Evolutionary conservation across 2,797 vertebrate genomes (phyloP).

Genomic region (Glossophaga mutica): DNA sequence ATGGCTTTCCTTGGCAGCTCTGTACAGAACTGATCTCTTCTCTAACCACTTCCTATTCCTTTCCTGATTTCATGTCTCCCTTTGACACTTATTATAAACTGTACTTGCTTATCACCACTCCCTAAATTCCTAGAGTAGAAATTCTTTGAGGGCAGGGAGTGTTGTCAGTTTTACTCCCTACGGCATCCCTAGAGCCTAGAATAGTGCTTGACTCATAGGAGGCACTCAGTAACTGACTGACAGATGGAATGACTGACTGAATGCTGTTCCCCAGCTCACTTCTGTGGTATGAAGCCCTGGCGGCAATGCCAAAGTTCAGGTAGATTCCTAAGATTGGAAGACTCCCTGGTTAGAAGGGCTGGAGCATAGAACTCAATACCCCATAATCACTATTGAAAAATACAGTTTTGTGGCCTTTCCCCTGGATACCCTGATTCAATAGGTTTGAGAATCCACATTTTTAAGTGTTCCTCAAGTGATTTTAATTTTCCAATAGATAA

Average conservation of each 20-base stretch:
- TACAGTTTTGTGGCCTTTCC: background rate
- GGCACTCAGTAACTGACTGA: too few relatives aligned
- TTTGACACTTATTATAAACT: background rate
- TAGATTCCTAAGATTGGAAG: background rate
- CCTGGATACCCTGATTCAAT: background rate
- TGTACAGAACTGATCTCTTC: background rate
- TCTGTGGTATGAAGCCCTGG: background rate
- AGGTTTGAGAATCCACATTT: background rate
- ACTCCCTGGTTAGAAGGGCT: background rate
- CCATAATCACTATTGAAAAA: background rate
- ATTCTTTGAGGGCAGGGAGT: background rate
- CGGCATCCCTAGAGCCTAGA: background rate
- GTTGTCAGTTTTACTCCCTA: background rate
- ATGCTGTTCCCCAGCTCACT: background rate
- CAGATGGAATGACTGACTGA: background rate
- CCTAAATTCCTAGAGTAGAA: background rate
- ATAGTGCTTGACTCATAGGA: background rate
- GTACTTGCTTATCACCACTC: background rate
- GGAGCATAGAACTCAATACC: background rate
- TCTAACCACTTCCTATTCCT: background rate
- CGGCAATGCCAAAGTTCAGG: background rate
- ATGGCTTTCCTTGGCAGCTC: background rate
- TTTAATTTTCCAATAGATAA: background rate
- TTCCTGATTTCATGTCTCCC: background rate
- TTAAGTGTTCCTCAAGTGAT: background rate